phyloP scores from a whole-genome alignment of 2,797 vertebrate genomes.

The Cuniculus paca region DNA sequence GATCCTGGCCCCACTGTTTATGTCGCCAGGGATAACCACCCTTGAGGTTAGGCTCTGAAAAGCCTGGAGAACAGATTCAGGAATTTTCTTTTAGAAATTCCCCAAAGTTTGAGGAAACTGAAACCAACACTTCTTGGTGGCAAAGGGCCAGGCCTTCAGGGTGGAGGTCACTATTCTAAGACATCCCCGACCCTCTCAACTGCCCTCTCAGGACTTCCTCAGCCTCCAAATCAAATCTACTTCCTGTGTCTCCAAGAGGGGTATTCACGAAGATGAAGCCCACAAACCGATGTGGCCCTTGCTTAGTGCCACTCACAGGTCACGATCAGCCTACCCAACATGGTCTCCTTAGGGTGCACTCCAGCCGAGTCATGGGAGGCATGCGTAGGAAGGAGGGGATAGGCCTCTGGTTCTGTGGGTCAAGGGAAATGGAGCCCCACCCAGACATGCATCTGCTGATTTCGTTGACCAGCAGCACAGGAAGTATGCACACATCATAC shows the following conservation, averaged over 20 bases:
- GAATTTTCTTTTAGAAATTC: not conserved
- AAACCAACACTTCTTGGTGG: not conserved
- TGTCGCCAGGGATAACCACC: not conserved
- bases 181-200: not conserved
- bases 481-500: not conserved
- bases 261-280: not conserved
- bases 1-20: not conserved
- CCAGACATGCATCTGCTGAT: not conserved
- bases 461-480: not conserved
- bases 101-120: not conserved
- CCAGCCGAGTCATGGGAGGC: too few relatives aligned
- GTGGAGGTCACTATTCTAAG: not conserved
- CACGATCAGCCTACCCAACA: not conserved
- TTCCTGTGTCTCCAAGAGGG: not conserved
- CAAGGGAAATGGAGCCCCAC: not conserved
- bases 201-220: not conserved
- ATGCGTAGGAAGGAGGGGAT: not conserved
- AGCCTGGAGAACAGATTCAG: not conserved
- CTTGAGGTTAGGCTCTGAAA: not conserved
- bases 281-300: not conserved
- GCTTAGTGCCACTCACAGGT: not conserved
- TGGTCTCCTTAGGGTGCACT: not conserved
- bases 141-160: not conserved
- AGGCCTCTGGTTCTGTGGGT: not conserved
- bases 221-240: rapidly evolving